phyloP scores from a whole-genome alignment of 2,113 vertebrate genomes.

The Rynchops niger region DNA sequence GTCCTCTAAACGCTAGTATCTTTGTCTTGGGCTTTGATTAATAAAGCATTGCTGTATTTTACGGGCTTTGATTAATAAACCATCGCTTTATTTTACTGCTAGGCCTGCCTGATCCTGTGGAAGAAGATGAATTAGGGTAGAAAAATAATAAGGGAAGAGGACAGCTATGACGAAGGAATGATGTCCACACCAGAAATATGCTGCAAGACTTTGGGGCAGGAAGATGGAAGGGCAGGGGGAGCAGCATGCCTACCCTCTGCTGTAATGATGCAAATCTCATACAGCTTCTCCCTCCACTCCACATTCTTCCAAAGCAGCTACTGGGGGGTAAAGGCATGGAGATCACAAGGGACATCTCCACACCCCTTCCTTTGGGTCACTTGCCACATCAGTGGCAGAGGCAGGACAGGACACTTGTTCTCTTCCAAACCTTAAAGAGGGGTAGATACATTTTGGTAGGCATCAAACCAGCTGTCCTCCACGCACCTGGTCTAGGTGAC shows the following conservation, averaged over 20 bases:
- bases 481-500: not conserved
- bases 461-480: not conserved
- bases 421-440: not conserved
- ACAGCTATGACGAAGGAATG: not conserved
- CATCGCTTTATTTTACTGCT: not conserved
- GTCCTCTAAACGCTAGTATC: not conserved
- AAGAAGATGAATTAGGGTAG: not conserved
- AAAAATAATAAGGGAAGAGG: not conserved
- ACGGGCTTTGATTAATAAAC: not conserved
- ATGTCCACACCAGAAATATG: not conserved
- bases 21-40: not conserved
- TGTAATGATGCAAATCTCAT: not conserved
- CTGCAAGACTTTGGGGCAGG: not conserved
- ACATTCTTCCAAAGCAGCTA: not conserved
- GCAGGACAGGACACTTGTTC: not conserved
- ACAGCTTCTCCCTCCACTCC: not conserved
- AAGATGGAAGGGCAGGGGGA: not conserved
- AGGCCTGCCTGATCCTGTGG: not conserved
- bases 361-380: not conserved
- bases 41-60: not conserved
- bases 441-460: not conserved
- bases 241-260: not conserved
- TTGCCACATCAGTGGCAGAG: not conserved
- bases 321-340: not conserved
- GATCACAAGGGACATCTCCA: not conserved